Conservation (phyloP, 2,113 vertebrate genomes). For the Butastur rufipennis region DNA sequence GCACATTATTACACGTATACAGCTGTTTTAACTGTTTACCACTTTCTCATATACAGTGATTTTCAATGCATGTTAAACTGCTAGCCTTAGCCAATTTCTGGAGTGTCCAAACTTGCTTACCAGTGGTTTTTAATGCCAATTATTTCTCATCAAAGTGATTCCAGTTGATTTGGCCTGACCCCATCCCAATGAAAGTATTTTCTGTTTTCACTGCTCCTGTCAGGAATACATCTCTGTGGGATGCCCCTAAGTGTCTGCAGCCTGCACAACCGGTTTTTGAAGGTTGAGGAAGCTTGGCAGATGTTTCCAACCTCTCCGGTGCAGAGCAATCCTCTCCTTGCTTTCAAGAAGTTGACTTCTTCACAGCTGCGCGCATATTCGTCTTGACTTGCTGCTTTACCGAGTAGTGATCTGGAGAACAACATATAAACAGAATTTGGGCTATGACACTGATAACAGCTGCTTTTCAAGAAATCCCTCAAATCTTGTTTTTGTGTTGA, state of each 20-base stretch:
- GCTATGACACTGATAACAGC: accelerated
- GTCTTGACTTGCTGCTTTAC: not conserved
- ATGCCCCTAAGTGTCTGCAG: not conserved
- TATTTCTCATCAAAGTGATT: not conserved
- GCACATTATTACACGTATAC: not conserved
- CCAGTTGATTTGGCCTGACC: not conserved
- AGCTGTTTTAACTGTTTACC: not conserved
- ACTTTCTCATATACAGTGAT: not conserved
- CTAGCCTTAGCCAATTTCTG: not conserved
- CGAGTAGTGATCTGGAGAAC: not conserved
- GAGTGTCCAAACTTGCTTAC: not conserved
- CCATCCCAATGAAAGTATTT: not conserved
- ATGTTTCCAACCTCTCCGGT: not conserved
- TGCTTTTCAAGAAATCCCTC: not conserved
- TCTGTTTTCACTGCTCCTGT: not conserved
- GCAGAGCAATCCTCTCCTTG: not conserved
- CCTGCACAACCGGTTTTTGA: not conserved
- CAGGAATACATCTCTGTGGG: not conserved
- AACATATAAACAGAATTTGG: not conserved
- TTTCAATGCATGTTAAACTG: not conserved
- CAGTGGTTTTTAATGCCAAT: not conserved
- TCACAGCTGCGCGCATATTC: not conserved
- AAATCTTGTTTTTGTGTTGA: accelerated
- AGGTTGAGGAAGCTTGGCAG: not conserved
- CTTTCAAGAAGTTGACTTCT: not conserved